These are phyloP conservation scores for Lynx canadensis DNA, from an alignment of 2,113 vertebrate species.

Conservation along the genomic window DNA sequence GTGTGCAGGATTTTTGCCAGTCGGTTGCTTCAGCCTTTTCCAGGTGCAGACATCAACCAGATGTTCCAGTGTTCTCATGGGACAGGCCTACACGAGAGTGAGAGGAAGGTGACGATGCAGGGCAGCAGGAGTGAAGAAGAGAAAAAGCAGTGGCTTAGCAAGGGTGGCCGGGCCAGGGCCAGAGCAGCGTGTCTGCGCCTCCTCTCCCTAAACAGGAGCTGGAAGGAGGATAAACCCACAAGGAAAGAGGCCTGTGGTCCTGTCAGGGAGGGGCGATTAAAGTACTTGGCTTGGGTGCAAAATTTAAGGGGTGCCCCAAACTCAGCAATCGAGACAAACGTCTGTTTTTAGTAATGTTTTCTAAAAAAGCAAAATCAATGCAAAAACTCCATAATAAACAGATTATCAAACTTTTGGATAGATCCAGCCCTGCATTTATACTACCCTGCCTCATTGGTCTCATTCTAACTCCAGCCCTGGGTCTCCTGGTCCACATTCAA, in stretches of 20 bases:
- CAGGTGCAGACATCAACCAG: not conserved
- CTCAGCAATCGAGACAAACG: not conserved
- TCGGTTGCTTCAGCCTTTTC: not conserved
- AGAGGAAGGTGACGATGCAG: not conserved
- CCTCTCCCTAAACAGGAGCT: not conserved
- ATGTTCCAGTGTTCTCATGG: not conserved
- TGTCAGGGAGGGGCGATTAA: not conserved
- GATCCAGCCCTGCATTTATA: not conserved
- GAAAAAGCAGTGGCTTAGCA: not conserved
- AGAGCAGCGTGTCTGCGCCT: rapidly evolving
- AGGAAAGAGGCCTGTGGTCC: not conserved
- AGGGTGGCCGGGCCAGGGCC: not conserved
- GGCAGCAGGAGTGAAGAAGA: not conserved
- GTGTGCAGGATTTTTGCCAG: not conserved
- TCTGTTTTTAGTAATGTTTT: not conserved
- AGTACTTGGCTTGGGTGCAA: not conserved
- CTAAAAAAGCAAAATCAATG: not conserved
- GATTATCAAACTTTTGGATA: not conserved
- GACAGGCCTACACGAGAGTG: rapidly evolving
- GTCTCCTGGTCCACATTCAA: not conserved
- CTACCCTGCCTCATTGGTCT: not conserved
- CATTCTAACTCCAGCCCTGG: not conserved
- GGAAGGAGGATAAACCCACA: not conserved
- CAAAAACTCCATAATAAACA: not conserved
- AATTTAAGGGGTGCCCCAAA: not conserved